A percentile compares a stretch with the other conserved stretches of the same genome.
Evolutionary conservation across 2,888 invertebrate species (phyloP).

Genomic region (Sarcophaga caerulescens): DNA sequence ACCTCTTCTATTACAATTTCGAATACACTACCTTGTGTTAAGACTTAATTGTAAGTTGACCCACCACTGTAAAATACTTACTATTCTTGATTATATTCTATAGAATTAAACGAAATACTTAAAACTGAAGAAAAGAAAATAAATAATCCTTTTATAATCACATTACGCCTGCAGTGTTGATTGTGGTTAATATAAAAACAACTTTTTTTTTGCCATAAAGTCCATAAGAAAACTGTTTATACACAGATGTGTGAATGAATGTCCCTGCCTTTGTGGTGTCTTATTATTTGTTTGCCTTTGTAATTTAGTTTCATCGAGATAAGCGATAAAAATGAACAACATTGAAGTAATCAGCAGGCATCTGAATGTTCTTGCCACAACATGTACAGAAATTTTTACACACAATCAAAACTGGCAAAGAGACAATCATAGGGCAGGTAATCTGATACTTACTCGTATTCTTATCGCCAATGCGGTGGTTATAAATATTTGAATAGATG

Average conservation of each 20-base stretch:
- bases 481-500: slow-evolving; percentile 67
- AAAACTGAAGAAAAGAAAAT: slow-evolving; percentile 4
- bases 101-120: not conserved
- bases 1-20: too few relatives aligned
- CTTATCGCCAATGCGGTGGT: slow-evolving; percentile 61
- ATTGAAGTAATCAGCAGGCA: slow-evolving; percentile 65
- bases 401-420: slow-evolving; percentile 33
- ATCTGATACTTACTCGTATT: slow-evolving; percentile 64
- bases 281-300: slow-evolving; percentile 66
- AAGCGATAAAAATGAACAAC: slow-evolving; percentile 68
- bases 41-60: too few relatives aligned
- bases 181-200: slow-evolving; percentile 61
- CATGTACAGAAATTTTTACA: slow-evolving; percentile 6
- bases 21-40: too few relatives aligned
- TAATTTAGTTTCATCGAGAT: slow-evolving; percentile 68
- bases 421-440: slow-evolving; percentile 55
- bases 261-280: slow-evolving; percentile 25
- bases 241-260: too few relatives aligned
- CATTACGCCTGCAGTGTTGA: slow-evolving; percentile 66
- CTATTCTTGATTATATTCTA: not conserved
- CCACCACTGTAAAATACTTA: too few relatives aligned
- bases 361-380: slow-evolving; percentile 41
- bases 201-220: not conserved
- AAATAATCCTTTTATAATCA: slow-evolving; percentile 60
- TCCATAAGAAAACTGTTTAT: too few relatives aligned